Evolutionary conservation across 2,797 vertebrate species (phyloP), one percentile per base, ranked within the genome.

Genomic region (Acanthornis magna): DNA sequence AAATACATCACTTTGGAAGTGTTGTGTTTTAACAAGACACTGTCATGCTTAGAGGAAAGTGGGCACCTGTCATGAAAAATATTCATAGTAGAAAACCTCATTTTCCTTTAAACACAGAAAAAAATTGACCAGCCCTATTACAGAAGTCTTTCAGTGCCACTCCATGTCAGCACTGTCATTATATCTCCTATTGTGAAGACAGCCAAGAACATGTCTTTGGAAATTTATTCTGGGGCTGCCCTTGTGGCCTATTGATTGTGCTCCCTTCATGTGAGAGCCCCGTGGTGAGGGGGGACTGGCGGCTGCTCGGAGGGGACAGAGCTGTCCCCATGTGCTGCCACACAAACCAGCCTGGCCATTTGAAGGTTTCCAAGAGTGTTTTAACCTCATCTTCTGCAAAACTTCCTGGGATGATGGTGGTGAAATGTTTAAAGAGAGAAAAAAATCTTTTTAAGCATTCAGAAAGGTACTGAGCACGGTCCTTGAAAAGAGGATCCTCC

Each of bases 141-240:
- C 57, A 91, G 77, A 67, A 91, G 67, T 74, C 83, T 88, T 89
- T 90, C 93, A 54, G 77, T 89, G 95, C 79, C 76, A 62, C 93
- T 96, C 63, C 81, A 65, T 92, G 92, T 96, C 92, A 96, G 85
- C 51, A 36, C 84, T 97, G 93, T 95, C 92, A 93, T 93, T 95
- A 63, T 13, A 73, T 67, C 45, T 94, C 22, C 82, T 81, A 2
- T 82, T 92, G 78, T 67, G 60, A 63, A 86, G 93, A 73, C 92
- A 94, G 89, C 62, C 88, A 74, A 71, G 90, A 93, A 71, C 68
- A 32, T 19, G 73, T 84, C 92, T 92, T 78, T 68, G 86, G 91
- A 88, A 95, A 93, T 94, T 80, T 89, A 94, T 95, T 93, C 95
- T 75, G 87, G 73, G 86, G 47, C 54, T 91, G 72, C 82, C 87